Conservation (phyloP, 1,140 invertebrate genomes). For the Mycetomoellerius zeteki region DNA sequence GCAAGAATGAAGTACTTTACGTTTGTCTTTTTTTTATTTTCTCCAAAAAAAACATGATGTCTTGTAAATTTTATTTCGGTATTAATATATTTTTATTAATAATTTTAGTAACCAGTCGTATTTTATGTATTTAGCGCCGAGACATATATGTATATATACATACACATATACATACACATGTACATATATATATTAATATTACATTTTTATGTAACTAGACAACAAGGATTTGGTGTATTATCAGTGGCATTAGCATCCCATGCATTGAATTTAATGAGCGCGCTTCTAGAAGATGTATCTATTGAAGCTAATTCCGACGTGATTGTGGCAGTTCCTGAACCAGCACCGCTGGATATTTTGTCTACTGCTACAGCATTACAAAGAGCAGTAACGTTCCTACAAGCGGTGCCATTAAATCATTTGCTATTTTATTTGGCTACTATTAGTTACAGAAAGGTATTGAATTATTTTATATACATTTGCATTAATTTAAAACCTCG, state of each 20-base stretch:
- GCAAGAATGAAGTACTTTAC: no score
- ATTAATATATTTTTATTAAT: background rate
- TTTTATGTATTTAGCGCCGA: no score
- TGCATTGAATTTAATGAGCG: conserved; percentile 89
- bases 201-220: conserved; percentile 82
- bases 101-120: background rate
- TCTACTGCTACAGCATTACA: conserved; percentile 90
- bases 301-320: conserved; percentile 86
- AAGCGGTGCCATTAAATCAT: conserved; percentile 91
- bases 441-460: conserved; percentile 94
- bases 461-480: background rate
- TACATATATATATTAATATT: conserved; percentile 33
- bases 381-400: conserved; percentile 90
- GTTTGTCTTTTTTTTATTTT: no score
- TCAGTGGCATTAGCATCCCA: conserved; percentile 93
- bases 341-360: conserved; percentile 88
- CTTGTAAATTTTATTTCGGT: background rate
- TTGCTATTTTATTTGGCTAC: conserved; percentile 95
- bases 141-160: no score
- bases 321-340: conserved; percentile 82
- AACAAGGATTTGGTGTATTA: conserved; percentile 94
- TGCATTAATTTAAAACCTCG: background rate
- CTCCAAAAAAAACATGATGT: background rate
- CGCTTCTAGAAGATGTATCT: conserved; percentile 88
- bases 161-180: background rate